Base-by-base conservation (phyloP, 2,113 vertebrate species). In the Andinoacara biseriatus region DNA sequence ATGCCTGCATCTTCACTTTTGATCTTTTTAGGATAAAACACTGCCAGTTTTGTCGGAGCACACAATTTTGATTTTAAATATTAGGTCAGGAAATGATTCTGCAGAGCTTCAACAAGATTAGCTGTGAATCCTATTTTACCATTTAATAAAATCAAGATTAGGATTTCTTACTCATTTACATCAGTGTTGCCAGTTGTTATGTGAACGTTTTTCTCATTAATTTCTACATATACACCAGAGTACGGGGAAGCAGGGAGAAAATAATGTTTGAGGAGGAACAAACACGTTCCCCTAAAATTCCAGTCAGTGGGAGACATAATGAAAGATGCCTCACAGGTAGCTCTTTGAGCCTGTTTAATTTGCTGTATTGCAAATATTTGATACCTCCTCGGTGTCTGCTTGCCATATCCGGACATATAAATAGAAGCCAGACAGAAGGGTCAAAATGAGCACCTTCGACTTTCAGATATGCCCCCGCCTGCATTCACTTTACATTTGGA, bases 361-460 rank as follows among this genome's bases (percentile, higher is more conserved):
- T 93, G 95, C 93, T 94, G 94, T 92, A 93, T 95, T 93, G 93
- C 94, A 95, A 94, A 95, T 95, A 95, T 95, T 95, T 94, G 95
- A 96, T 95, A 95, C 92, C 93, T 91, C 90, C 88, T 74, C 83
- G 91, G 95, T 95, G 93, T 94, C 93, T 94, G 89, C 91, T 93
- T 94, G 91, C 94, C 91, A 82, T 91, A 94, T 95, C 95, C 92
- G 93, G 94, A 84, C 83, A 43, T 95, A 96, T 92, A 95, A 95
- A 96, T 96, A 95, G 95, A 93, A 92, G 89, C 87, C 85, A 92
- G 91, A 94, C 94, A 88, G 84, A 87, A 93, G 92, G 92, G 92
- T 93, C 92, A 94, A 89, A 94, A 89, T 74, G 84, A 86, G 91
- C 87, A 85, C 90, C 83, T 87, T 92, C 69, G 94, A 95, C 93